Evolutionary conservation across 1,140 invertebrate genomes (phyloP), one percentile per base, ranked within the genome.

Genomic region (Mycetomoellerius zeteki): DNA sequence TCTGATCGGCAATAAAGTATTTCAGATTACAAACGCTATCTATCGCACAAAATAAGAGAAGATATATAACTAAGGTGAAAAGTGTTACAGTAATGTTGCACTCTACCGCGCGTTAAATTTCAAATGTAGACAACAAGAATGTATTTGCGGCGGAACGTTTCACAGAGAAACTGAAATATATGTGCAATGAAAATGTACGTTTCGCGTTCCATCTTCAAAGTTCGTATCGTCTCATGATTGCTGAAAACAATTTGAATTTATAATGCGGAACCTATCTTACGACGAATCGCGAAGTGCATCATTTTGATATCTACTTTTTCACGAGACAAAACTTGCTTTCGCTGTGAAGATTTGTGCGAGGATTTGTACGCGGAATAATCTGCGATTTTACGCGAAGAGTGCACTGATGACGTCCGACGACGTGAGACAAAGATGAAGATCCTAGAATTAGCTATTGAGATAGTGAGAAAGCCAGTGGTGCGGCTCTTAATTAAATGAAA

Each of bases 221-320:
- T 73, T 73, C 37, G 37, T 73, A 73, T 73, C 60, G 24, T 47
- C n/a, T 3, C 30, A 47, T 65, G 47, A 65, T 76, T 76, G 82
- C 58, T 64, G 82, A 80, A 80, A 80, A 76, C 75, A 85, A 78
- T 78, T 78, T 64, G 58, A 85, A 85, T 76, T 78, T 85, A 54
- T 56, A 78, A 85, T 77, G 62, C 47, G 24, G 27, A 52, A 7
- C 33, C 62, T 27, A 76, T 52, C 82, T 78, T 37, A 43, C 60
- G 19, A 75, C 24, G 58, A 47, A 27, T 52, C 16, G 62, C 33
- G 8, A 37, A 80, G 19, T 60, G 30, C 37, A 47, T 65, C 62
- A 77, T 76, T 85, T 65, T 65, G 47, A 47, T 78, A 27, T 65
- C 33, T 19, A 62, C 73, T 62, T 62, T 84, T 84, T 73, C 69